phyloP scores from a whole-genome alignment of 2,113 vertebrate species.

The Callionymus lyra region DNA sequence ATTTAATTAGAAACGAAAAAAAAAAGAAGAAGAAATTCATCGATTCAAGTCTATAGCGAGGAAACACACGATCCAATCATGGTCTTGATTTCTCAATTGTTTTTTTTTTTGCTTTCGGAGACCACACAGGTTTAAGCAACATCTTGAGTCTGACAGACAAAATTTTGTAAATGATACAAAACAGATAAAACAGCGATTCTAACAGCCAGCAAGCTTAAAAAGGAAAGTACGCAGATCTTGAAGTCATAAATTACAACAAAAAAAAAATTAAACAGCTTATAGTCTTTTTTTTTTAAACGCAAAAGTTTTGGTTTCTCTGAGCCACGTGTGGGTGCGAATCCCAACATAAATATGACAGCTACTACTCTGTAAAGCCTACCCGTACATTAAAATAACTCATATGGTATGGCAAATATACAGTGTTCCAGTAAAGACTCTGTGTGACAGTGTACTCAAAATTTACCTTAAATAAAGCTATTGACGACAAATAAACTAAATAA shows the following conservation, averaged over 20 bases:
- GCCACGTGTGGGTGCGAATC: conserved; percentile 32
- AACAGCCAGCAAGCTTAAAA: conserved; percentile 11
- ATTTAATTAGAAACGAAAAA: conserved; percentile 21
- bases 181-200: conserved; percentile 20
- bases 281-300: conserved; percentile 23
- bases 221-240: conserved; percentile 25
- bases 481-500: conserved; percentile 16
- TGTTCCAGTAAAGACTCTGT: conserved; percentile 47
- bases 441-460: conserved; percentile 56
- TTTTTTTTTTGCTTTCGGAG: conserved; percentile 9
- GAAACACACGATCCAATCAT: conserved; percentile 8
- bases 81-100: conserved; percentile 7
- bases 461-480: conserved; percentile 39
- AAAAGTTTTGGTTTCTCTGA: conserved; percentile 55
- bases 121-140: conserved; percentile 17
- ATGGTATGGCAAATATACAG: conserved; percentile 54
- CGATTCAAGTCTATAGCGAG: conserved; percentile 43
- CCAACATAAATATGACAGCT: conserved; percentile 54
- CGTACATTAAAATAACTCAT: conserved; percentile 33
- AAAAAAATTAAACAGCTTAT: conserved; percentile 60
- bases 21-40: conserved; percentile 34
- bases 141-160: background rate
- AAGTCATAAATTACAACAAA: conserved; percentile 59
- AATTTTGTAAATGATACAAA: conserved; percentile 23
- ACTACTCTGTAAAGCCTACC: conserved; percentile 49